phyloP scores from a whole-genome alignment of 2,113 vertebrate genomes.

The Anarrhichthys ocellatus region DNA sequence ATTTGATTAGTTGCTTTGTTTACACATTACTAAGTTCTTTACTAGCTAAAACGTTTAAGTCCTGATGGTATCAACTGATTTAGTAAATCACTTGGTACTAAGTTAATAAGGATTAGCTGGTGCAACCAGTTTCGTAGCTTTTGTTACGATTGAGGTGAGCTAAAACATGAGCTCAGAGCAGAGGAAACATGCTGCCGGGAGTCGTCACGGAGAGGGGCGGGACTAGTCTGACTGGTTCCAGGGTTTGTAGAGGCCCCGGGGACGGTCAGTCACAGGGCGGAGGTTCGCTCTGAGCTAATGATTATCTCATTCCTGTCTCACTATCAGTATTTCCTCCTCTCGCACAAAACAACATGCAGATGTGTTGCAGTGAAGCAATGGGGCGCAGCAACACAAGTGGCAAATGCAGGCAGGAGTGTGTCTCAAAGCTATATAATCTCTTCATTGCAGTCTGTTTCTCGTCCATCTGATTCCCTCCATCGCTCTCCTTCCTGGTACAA shows the following conservation, averaged over 20 bases:
- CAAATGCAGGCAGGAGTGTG: neutral
- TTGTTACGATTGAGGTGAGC: neutral
- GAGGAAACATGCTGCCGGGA: conserved; percentile 18
- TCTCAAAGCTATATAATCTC: neutral
- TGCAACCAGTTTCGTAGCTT: conserved; percentile 1
- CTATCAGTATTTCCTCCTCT: conserved; percentile 50
- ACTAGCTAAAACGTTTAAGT: neutral
- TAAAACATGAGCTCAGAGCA: conserved; percentile 28
- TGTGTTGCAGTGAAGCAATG: neutral
- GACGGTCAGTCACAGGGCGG: conserved; percentile 72
- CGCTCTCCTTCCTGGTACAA: conserved; percentile 18
- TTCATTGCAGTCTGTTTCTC: neutral
- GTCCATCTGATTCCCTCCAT: neutral
- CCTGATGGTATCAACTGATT: neutral
- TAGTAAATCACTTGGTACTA: neutral
- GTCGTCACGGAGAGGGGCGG: conserved; percentile 37
- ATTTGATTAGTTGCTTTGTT: neutral
- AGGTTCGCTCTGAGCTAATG: conserved; percentile 67
- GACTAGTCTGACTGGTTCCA: conserved; percentile 66
- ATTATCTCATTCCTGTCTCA: conserved; percentile 72
- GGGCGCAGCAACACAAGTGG: neutral
- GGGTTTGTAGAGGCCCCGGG: conserved; percentile 52
- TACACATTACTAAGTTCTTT: neutral
- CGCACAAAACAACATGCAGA: conserved; percentile 20
- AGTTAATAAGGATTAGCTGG: neutral